These are phyloP conservation scores for Procambarus virginalis DNA, from an alignment of 1,140 invertebrate species.

Conservation along the genomic window DNA sequence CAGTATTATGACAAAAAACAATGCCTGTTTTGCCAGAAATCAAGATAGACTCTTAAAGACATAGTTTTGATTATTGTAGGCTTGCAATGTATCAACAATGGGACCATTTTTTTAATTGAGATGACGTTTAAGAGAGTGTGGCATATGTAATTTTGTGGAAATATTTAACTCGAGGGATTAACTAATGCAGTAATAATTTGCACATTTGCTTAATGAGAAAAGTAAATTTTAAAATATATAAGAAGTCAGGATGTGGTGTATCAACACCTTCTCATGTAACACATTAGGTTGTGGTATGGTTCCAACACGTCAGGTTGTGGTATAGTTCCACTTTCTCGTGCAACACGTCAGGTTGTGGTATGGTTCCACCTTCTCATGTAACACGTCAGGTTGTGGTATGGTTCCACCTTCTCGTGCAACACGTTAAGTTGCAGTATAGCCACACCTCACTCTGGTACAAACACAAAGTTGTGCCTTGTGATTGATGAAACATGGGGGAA, in stretches of 20 bases:
- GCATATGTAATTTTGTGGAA: neutral
- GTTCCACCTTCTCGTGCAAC: too few species aligned
- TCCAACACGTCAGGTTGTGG: too few species aligned
- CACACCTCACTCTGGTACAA: conserved; percentile 44
- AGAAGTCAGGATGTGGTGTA: too few species aligned
- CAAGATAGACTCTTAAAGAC: neutral
- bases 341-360: too few species aligned
- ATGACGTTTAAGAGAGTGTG: neutral
- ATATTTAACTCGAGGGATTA: neutral
- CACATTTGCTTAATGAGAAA: neutral
- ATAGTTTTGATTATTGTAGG: neutral
- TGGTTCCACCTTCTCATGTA: too few species aligned
- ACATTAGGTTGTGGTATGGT: too few species aligned
- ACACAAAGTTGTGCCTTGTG: conserved; percentile 51
- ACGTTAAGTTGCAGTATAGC: neutral
- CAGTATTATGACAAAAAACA: neutral
- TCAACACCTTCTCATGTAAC: too few species aligned
- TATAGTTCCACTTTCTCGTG: too few species aligned
- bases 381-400: too few species aligned
- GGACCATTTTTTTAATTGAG: conserved; percentile 22
- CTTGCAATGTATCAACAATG: conserved; percentile 19
- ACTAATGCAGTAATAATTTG: neutral
- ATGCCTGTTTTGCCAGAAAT: neutral
- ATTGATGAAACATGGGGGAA: conserved; percentile 17
- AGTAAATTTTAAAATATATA: neutral